phyloP scores from a whole-genome alignment of 2,113 vertebrate species.

The Tor tambroides region DNA sequence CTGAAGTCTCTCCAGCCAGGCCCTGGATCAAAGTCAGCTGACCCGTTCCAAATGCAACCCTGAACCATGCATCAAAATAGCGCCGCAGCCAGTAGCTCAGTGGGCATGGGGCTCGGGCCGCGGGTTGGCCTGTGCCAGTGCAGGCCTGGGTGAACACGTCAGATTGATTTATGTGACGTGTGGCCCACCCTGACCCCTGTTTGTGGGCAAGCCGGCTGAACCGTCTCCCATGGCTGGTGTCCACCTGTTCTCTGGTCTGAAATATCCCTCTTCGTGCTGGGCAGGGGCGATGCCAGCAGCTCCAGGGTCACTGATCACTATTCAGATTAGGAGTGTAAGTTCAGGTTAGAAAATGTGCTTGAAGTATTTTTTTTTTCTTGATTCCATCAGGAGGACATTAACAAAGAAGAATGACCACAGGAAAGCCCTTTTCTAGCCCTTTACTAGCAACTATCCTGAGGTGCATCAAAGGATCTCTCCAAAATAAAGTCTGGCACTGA shows the following conservation, averaged over 20 bases:
- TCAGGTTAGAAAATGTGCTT: slow-evolving; percentile 7
- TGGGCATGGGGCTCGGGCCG: slow-evolving; percentile 54
- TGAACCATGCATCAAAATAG: slow-evolving; percentile 65
- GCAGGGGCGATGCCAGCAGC: slow-evolving; percentile 57
- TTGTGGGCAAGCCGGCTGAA: slow-evolving; percentile 60
- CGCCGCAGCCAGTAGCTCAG: slow-evolving; percentile 53
- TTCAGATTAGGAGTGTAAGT: slow-evolving; percentile 21
- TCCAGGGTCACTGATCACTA: slow-evolving; percentile 67
- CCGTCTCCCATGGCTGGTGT: slow-evolving; percentile 60
- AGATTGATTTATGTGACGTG: slow-evolving; percentile 72
- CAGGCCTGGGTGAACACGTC: slow-evolving; percentile 76
- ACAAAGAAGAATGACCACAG: not conserved
- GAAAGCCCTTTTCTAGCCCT: not conserved
- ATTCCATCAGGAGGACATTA: not conserved
- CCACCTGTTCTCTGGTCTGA: slow-evolving; percentile 68
- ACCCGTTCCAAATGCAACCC: slow-evolving; percentile 69
- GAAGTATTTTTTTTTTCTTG: not conserved
- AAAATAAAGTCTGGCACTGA: not conserved
- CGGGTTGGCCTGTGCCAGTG: slow-evolving; percentile 43
- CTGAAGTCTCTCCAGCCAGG: slow-evolving; percentile 66
- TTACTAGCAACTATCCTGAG: not conserved
- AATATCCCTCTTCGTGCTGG: slow-evolving; percentile 54
- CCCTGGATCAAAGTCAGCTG: slow-evolving; percentile 65
- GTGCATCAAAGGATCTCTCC: not conserved
- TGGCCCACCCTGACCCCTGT: slow-evolving; percentile 67